Evolutionary conservation across 2,113 vertebrate genomes (phyloP), one percentile per base, ranked within the genome.

Genomic region (Tenrec ecaudatus): DNA sequence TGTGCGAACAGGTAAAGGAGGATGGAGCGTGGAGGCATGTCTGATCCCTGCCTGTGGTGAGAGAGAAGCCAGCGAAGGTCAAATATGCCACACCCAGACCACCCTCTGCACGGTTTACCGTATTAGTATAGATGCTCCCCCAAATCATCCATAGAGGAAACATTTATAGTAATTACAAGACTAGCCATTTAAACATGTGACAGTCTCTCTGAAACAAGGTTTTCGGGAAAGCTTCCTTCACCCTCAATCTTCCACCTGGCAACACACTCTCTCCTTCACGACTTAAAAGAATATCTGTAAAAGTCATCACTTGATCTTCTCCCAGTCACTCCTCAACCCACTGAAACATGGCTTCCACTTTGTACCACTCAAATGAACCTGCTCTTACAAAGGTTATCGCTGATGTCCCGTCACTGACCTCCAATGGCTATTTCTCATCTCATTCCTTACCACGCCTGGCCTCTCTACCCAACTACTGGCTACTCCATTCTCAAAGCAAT

Each of bases 161-260:
- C 53, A 68, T 64, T 84, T 85, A 79, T 86, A 73, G 82, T 38
- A 38, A 68, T 90, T 38, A 62, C 47, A 81, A 80, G 47, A 82
- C 16, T 20, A 47, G 43, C 62, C 57, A 79, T 43, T 79, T 86
- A 79, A 89, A 40, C 60, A 76, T 40, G 31, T 43, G 38, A 25
- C 38, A 62, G 29, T 89, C 80, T 92, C 89, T 92, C 47, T 1
- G 33, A 86, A 83, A 83, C 68, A 89, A 94, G 89, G 71, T 53
- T 53, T 14, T 53, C 22, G 33, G 79, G 77, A 57, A 62, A 84
- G 23, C 2, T 38, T 86, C 3, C 40, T 78, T 66, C 10, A 20
- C 31, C 68, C 12, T 47, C 33, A 77, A 29, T 36, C 31, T 20
- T 90, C 17, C 60, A 31, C 62, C 29, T 19, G 53, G 66, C 47